Evolutionary conservation across 2,797 vertebrate species (phyloP).

Genomic region (Cuculus canorus): DNA sequence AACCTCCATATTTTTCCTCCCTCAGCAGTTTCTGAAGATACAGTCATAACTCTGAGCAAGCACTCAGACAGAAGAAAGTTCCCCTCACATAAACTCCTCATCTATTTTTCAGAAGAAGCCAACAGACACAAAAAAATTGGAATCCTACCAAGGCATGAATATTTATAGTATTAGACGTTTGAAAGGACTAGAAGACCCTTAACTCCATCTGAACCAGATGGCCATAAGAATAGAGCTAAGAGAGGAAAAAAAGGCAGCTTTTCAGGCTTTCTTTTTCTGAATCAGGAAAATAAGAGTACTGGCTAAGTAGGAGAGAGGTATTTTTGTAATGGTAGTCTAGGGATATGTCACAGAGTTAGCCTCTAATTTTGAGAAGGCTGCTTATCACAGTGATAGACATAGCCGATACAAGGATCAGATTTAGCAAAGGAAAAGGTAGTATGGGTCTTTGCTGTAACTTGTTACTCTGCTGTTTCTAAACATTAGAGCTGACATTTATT

Average conservation of each 20-base stretch:
- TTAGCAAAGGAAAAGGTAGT: neutral
- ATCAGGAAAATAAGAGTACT: neutral
- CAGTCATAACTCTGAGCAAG: neutral
- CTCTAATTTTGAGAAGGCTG: neutral
- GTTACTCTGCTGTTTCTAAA: neutral
- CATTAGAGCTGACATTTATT: neutral
- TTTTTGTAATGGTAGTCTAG: neutral
- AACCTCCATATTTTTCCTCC: neutral
- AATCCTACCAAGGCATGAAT: neutral
- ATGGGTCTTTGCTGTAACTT: neutral
- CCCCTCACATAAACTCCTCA: neutral
- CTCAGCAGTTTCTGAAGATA: neutral
- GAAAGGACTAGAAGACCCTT: neutral
- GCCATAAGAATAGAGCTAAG: neutral
- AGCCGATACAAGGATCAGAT: neutral
- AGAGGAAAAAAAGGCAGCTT: neutral
- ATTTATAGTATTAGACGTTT: conserved; percentile 30
- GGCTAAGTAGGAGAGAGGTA: neutral
- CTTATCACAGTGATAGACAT: neutral
- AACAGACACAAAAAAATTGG: neutral
- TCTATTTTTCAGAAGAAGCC: neutral
- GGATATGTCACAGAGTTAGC: neutral
- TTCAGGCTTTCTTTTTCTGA: neutral
- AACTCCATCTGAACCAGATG: neutral
- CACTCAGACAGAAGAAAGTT: neutral